Evolutionary conservation across 2,113 vertebrate species (phyloP), one percentile per base, ranked within the genome.

Genomic region (Theristicus caerulescens): DNA sequence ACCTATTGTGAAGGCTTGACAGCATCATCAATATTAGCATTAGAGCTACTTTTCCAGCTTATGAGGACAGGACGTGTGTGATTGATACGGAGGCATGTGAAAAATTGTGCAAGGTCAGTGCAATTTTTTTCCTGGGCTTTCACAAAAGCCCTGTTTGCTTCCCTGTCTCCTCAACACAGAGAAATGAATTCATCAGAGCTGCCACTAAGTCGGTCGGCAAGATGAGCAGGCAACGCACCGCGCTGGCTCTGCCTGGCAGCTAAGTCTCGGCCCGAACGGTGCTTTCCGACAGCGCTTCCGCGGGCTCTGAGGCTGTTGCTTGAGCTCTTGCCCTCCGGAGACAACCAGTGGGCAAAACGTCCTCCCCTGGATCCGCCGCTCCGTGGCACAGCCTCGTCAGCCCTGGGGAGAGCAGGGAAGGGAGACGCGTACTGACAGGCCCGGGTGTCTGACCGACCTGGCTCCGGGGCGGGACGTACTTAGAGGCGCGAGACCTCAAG

Each of bases 21-120:
- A 95, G 88, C 57, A 32, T 86, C 96, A 87, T 97, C 91, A 87
- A 9, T 96, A 95, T n/a, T 55, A 5, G 61, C 19, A 76, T 94
- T 97, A 92, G 62, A 52, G 70, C 73, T 82, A 7, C 81, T 94
- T 91, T 61, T 70, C 66, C 20, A 20, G 72, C 40, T 49, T n/a
- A 15, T 13, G 81, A 57, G 62, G 66, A 65, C 9, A 34, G 88
- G 73, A 71, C 2, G 1, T 11, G 44, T 11, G 32, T 82, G 97
- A 89, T 72, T 72, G 94, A 87, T 94, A 69, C 0, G 5, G 70
- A 92, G 36, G 69, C 80, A n/a, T 8, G 59, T 86, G 80, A 93
- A 81, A 95, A 91, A 93, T 21, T 2, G 40, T 46, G 66, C 7
- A 25, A 80, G 86, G 73, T 87, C 80, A 16, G 51, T 57, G 61